Base-by-base conservation (phyloP, 2,797 vertebrate genomes). In the Ceryle rudis region DNA sequence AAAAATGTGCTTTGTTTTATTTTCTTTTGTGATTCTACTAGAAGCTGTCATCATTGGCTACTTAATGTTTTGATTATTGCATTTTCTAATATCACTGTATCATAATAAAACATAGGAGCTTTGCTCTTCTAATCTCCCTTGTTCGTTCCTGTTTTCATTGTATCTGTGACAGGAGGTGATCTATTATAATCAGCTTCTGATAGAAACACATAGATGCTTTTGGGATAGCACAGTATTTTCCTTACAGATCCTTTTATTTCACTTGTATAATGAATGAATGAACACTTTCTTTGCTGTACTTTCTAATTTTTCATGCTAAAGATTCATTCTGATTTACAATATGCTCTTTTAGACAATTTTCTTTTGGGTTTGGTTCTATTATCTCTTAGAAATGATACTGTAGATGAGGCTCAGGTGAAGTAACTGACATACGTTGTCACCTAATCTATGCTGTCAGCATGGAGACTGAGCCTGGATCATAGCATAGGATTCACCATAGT, bases 1-100 rank as follows among this genome's bases (percentile, higher is more conserved):
- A 60, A 57, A 71, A 88, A 72, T 0, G 0, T 17, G 3, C 4
- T 51, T 31, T 41, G 3, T 0, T 8, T 26, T 58, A 49, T 49
- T 70, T 47, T 21, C 1, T 6, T 16, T 66, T 70, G 17, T 77
- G 17, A 71, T 29, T 47, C 12, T 55, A 44, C 11, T 65, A 41
- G 49, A 46, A 28, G 3, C 7, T 57, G 31, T 66, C 3, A 28
- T 82, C 52, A 73, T 81, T 18, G 49, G 16, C 15, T 57, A 39
- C 67, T 74, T 62, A 51, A 29, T 46, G 14, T 71, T 94, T 78
- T 1, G 2, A 10, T 57, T 62, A 47, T 8, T 0, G 0, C 18
- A 42, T 7, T 71, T 58, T 71, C 18, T 54, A 44, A 46, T 33
- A 86, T 33, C 42, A 17, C 21, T 86, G 12, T 14, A 51, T 42